Evolutionary conservation across 2,888 invertebrate species (phyloP).

Genomic region (Crossocerus cetratus): DNA sequence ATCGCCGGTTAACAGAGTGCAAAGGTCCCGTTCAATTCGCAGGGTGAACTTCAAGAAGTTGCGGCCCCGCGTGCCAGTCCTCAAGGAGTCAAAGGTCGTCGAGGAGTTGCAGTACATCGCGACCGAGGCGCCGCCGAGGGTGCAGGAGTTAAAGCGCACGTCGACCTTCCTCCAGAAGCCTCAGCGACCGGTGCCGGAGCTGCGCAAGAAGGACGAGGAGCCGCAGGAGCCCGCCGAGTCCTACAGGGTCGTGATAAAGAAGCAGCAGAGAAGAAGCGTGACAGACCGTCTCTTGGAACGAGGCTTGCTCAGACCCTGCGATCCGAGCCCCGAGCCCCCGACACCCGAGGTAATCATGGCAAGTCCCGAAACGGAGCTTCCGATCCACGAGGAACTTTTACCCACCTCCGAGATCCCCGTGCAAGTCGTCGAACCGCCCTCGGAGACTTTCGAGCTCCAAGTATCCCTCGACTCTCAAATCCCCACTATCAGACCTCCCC

Average conservation of each 20-base stretch:
- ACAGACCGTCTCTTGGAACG: constrained; percentile 68
- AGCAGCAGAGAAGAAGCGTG: constrained; percentile 71
- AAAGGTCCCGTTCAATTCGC: constrained; percentile 15
- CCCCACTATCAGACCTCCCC: not conserved
- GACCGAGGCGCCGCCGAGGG: constrained; percentile 63
- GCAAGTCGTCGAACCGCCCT: constrained; percentile 6
- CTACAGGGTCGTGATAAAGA: constrained; percentile 73
- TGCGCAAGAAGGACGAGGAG: constrained; percentile 63
- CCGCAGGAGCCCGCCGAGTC: constrained; percentile 47
- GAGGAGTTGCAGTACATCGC: constrained; percentile 76
- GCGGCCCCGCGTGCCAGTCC: constrained; percentile 81
- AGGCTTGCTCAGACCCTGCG: constrained; percentile 67
- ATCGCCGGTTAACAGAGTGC: no score
- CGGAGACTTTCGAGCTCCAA: not conserved
- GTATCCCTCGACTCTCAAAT: not conserved
- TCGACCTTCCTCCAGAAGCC: constrained; percentile 89
- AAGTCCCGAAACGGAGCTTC: constrained; percentile 36
- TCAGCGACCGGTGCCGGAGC: constrained; percentile 81
- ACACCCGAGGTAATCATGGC: constrained; percentile 65
- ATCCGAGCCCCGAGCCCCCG: constrained; percentile 64
- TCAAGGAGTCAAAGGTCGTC: constrained; percentile 84
- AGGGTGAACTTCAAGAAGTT: constrained; percentile 85
- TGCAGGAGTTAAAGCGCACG: constrained; percentile 71
- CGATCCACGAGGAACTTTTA: constrained; percentile 28
- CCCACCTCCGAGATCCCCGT: constrained; percentile 7